These are phyloP conservation scores for Buteo buteo DNA, from an alignment of 2,113 vertebrate species.

Conservation along the genomic window DNA sequence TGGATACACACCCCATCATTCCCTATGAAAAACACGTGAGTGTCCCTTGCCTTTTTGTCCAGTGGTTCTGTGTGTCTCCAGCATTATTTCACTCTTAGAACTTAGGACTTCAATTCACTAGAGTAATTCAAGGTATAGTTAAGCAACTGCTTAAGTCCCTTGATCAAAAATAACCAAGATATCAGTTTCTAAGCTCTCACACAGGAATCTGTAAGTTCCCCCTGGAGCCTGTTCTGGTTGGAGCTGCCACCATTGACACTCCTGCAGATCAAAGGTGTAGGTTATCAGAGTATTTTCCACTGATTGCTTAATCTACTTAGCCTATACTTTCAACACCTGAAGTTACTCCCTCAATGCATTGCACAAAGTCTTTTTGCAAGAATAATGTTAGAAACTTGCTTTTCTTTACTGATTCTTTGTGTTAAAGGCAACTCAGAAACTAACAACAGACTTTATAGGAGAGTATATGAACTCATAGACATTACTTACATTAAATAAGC, in stretches of 20 bases:
- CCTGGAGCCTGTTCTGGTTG: not conserved
- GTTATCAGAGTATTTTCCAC: not conserved
- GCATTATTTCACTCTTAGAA: not conserved
- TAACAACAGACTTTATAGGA: not conserved
- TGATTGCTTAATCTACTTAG: not conserved
- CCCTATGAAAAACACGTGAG: rapidly evolving
- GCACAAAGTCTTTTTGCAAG: rapidly evolving
- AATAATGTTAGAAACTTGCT: not conserved
- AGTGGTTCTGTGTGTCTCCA: not conserved
- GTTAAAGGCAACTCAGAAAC: not conserved
- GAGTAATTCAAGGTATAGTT: not conserved
- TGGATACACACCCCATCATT: not conserved
- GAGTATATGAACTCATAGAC: not conserved
- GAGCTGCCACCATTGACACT: not conserved
- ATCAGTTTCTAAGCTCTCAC: not conserved
- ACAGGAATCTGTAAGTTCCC: not conserved
- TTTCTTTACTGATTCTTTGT: not conserved
- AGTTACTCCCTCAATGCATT: not conserved
- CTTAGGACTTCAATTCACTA: not conserved
- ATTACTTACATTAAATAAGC: not conserved
- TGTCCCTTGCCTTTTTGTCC: not conserved
- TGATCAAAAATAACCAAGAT: not conserved
- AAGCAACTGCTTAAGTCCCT: not conserved
- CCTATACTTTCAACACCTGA: not conserved
- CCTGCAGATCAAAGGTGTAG: not conserved